Base-by-base conservation (phyloP, 2,113 vertebrate genomes). In the Silurus meridionalis region DNA sequence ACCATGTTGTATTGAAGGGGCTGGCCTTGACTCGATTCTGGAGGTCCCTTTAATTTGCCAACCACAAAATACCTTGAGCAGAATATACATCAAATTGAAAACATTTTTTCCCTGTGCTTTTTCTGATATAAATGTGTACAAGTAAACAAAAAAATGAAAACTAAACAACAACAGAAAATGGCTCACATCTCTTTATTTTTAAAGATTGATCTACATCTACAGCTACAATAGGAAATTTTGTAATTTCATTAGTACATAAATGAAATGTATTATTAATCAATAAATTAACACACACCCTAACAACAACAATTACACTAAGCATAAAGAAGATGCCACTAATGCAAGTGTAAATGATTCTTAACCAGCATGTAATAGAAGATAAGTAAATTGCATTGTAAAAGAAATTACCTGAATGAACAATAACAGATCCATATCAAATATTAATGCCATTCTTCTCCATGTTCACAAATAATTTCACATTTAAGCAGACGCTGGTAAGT, bases 31-130 rank as follows among this genome's bases (percentile, higher is more conserved):
- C 10, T 8, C 50, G 25, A 61, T 87, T 87, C 63, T 85, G 28
- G 9, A 53, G 37, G 28, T 83, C 87, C 88, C 87, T 78, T 84
- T 84, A 86, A 78, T 25, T 88, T 52, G 10, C 61, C 81, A 25
- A 85, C 28, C 37, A 64, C 11, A 71, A 25, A 55, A 53, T 8
- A 55, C 13, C 82, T 48, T 57, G 28, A 21, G 28, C 8, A 15
- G 17, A 71, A 28, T 37, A 58, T 67, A 71, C 66, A 57, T 8
- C 15, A 23, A 71, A 46, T 37, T 37, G 5, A 72, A 72, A 69
- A 55, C 4, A 7, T 21, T 72, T 9, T 37, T 7, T 5, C 10
- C 15, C 8, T 72, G 17, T 6, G 28, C 25, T 48, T 72, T 46
- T 48, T 48, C 37, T 69, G 63, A 66, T 25, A 66, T 66, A 66